Percentiles rank a stretch among this genome's conserved stretches.
These are phyloP conservation scores for Siphamia tubifer DNA, from an alignment of 2,113 vertebrate species.

Conservation along the genomic window DNA sequence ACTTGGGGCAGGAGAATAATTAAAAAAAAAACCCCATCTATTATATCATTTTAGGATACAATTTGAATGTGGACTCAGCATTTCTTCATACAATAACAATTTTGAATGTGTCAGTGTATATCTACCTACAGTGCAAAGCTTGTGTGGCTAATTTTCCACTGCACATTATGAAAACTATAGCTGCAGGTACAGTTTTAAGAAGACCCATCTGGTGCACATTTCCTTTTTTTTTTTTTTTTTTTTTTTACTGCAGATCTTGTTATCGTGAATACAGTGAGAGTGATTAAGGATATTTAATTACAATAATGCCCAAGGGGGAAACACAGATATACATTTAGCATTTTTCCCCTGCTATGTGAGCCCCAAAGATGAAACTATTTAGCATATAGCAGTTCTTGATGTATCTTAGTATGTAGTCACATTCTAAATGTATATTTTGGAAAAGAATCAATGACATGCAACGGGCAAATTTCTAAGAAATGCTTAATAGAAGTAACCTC, in stretches of 20 bases:
- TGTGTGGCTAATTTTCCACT: neutral
- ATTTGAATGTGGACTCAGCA: too few relatives aligned
- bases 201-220: neutral
- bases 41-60: too few relatives aligned
- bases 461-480: constrained; percentile 34
- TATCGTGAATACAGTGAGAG: constrained; percentile 30
- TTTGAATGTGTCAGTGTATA: too few relatives aligned
- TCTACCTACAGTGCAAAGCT: neutral
- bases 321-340: constrained; percentile 49
- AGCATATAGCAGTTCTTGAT: neutral
- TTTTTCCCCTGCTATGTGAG: constrained; percentile 15
- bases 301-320: constrained; percentile 32
- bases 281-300: constrained; percentile 41
- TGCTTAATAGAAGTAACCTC: neutral
- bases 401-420: neutral
- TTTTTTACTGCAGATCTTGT: constrained; percentile 20
- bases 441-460: constrained; percentile 8
- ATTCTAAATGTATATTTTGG: constrained; percentile 7
- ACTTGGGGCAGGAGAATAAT: too few relatives aligned
- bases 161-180: neutral
- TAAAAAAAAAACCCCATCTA: too few relatives aligned
- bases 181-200: neutral
- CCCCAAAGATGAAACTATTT: constrained; percentile 25
- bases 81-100: too few relatives aligned
- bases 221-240: neutral